A percentile compares a stretch with the other conserved stretches of the same genome.
Evolutionary conservation across 2,888 invertebrate genomes (phyloP).

Genomic region (Mantis religiosa): DNA sequence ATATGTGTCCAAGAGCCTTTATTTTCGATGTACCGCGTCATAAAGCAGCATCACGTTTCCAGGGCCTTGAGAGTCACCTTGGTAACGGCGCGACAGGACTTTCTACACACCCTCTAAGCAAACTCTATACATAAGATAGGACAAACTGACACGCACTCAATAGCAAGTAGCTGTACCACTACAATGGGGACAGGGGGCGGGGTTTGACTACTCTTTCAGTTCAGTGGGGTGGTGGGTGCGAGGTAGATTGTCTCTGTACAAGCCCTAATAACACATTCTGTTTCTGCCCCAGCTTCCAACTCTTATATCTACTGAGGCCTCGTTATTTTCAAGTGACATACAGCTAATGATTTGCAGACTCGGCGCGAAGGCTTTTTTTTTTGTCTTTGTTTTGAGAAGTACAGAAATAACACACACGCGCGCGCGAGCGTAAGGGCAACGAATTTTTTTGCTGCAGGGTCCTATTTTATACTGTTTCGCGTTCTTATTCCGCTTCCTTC

Average conservation of each 20-base stretch:
- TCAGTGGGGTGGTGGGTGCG: not conserved
- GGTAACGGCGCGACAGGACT: not conserved
- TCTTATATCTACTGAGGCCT: not conserved
- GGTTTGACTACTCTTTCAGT: not conserved
- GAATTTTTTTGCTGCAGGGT: not conserved
- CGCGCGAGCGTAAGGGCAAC: not conserved
- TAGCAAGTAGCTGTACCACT: not conserved
- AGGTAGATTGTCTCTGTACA: not conserved
- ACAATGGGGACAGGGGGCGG: not conserved
- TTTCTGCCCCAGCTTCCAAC: constrained; percentile 2
- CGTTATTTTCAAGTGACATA: constrained; percentile 21
- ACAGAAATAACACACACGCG: not conserved
- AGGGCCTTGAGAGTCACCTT: no score
- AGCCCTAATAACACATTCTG: constrained; percentile 12
- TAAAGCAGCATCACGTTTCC: no score
- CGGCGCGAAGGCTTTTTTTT: not conserved
- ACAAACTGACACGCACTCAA: not conserved
- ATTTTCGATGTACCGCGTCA: no score
- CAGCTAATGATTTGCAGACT: constrained; percentile 18
- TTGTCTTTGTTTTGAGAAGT: not conserved
- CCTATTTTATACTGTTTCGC: not conserved
- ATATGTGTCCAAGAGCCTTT: no score
- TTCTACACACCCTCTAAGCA: not conserved
- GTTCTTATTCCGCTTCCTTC: not conserved
- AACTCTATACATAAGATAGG: not conserved